Conservation (phyloP, 2,888 invertebrate species). For the Pasiphila rectangulata region DNA sequence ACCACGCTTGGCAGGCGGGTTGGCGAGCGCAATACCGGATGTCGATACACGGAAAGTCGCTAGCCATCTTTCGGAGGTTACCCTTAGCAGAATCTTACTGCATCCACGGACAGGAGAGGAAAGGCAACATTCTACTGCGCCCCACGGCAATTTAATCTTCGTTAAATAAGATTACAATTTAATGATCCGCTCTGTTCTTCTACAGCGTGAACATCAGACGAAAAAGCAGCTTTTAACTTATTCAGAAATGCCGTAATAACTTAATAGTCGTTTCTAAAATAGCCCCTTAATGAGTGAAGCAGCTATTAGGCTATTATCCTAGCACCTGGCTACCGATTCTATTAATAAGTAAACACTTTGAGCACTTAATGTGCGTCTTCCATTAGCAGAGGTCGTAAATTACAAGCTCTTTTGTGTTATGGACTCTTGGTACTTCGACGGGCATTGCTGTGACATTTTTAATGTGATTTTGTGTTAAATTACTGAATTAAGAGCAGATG, state of each 20-base stretch:
- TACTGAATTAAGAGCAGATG: conserved; percentile 18
- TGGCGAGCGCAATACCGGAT: too few species aligned
- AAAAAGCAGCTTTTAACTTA: background rate
- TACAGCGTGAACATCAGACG: background rate
- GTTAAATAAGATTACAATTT: too few species aligned
- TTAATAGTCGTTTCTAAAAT: conserved; percentile 43
- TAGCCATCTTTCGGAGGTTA: too few species aligned
- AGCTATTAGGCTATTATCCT: conserved; percentile 65
- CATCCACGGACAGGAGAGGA: too few species aligned
- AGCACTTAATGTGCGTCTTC: conserved; percentile 72
- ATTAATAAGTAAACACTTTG: conserved; percentile 74
- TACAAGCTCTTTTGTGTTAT: conserved; percentile 63
- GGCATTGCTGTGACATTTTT: conserved; percentile 36
- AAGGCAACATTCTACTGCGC: too few species aligned
- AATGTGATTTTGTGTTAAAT: conserved; percentile 36
- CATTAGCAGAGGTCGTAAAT: conserved; percentile 75
- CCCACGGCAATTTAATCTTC: too few species aligned
- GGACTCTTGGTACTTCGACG: conserved; percentile 52
- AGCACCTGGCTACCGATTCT: conserved; percentile 71
- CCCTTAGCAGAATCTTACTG: too few species aligned
- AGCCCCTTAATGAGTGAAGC: conserved; percentile 52
- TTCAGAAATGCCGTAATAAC: conserved; percentile 27
- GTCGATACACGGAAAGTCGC: too few species aligned
- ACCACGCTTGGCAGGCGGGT: too few species aligned
- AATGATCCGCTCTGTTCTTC: too few species aligned